Conservation (phyloP, 2,113 vertebrate genomes). For the Clarias macrocephalus region DNA sequence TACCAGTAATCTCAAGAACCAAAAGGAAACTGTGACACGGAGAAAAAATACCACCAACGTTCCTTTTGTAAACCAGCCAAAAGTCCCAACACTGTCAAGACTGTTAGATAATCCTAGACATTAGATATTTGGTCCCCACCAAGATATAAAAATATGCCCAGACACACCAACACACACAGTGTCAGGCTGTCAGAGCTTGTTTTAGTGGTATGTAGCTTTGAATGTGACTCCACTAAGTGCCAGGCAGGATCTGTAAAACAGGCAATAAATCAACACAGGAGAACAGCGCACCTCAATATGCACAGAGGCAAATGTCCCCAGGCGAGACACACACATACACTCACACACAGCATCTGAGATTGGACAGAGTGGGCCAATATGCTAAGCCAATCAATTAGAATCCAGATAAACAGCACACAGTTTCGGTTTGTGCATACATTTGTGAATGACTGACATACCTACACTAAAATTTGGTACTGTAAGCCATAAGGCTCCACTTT, state of each 20-base stretch:
- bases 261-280: conserved; percentile 61
- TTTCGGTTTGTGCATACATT: not conserved
- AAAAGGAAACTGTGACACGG: not conserved
- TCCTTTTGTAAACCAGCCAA: not conserved
- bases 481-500: not conserved
- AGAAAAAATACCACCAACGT: not conserved
- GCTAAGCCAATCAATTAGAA: conserved; percentile 15
- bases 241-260: conserved; percentile 60
- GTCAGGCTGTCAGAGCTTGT: conserved; percentile 52
- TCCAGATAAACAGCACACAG: not conserved
- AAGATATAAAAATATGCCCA: not conserved
- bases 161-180: not conserved
- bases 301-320: conserved; percentile 54
- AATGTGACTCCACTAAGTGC: conserved; percentile 62
- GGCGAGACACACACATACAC: conserved; percentile 47
- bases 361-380: conserved; percentile 28
- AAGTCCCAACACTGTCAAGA: not conserved
- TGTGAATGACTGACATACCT: conserved; percentile 8
- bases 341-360: conserved; percentile 3
- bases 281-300: conserved; percentile 55
- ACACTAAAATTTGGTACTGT: not conserved
- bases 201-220: conserved; percentile 54
- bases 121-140: not conserved
- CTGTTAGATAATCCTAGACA: not conserved
- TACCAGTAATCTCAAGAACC: not conserved